phyloP scores from a whole-genome alignment of 1,140 invertebrate species.

The Eumeta japonica region DNA sequence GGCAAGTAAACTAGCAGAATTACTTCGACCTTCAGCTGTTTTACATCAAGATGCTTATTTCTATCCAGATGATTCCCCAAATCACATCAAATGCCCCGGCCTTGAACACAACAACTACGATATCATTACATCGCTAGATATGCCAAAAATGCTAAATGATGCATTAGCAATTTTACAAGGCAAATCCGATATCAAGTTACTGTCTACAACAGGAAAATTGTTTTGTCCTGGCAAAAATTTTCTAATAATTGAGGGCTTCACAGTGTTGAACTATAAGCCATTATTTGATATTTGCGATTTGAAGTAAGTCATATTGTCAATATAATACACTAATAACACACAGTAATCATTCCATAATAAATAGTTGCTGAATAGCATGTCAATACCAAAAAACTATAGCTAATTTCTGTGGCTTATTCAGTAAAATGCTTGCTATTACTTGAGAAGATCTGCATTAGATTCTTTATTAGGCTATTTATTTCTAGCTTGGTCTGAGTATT shows the following conservation, averaged over 20 bases:
- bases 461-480: too few species aligned
- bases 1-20: constrained; percentile 58
- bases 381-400: constrained; percentile 11
- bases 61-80: constrained; percentile 64
- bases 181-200: too few species aligned
- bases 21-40: constrained; percentile 57
- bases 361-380: too few species aligned
- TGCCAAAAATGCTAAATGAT: constrained; percentile 70
- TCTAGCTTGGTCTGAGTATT: too few species aligned
- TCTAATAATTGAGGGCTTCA: constrained; percentile 75
- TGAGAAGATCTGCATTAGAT: too few species aligned
- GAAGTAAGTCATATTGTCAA: too few species aligned
- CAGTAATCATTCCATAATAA: too few species aligned
- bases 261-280: constrained; percentile 69
- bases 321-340: too few species aligned
- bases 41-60: constrained; percentile 81
- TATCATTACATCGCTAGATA: constrained; percentile 70
- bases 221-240: constrained; percentile 56
- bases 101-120: constrained; percentile 81
- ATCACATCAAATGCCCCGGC: constrained; percentile 65
- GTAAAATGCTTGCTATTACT: constrained; percentile 60
- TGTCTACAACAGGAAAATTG: too few species aligned
- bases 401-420: not conserved
- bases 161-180: constrained; percentile 20
- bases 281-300: constrained; percentile 66